phyloP scores from a whole-genome alignment of 1,140 invertebrate genomes.

The Adoxophyes honmai region DNA sequence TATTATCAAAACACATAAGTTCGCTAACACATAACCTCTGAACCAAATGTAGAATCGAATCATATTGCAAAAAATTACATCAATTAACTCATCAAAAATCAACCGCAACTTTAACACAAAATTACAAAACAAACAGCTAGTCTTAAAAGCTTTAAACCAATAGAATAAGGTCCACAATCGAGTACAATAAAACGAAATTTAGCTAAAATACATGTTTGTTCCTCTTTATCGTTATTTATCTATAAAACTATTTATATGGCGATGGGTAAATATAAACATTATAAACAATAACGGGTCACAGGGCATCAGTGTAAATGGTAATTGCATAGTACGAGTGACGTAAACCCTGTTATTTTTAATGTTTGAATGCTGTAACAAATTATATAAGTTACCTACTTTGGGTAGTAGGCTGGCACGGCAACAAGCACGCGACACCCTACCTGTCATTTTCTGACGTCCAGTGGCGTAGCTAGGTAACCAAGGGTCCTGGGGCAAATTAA shows the following conservation, averaged over 20 bases:
- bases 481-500: no score
- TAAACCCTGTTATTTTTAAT: background rate
- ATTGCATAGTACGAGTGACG: slow-evolving; percentile 1
- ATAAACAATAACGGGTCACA: slow-evolving; percentile 31
- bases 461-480: no score
- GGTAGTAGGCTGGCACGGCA: no score
- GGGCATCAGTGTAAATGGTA: slow-evolving; percentile 18
- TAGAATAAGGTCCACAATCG: slow-evolving; percentile 1
- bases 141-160: slow-evolving; percentile 12
- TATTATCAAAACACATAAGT: no score
- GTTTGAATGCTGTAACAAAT: background rate
- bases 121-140: slow-evolving; percentile 13
- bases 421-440: no score
- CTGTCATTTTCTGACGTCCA: no score
- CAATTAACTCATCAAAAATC: background rate
- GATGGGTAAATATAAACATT: slow-evolving; percentile 11
- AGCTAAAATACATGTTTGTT: background rate
- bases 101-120: background rate
- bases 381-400: no score
- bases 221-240: slow-evolving; percentile 7
- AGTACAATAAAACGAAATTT: background rate
- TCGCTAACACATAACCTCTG: no score
- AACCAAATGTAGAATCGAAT: no score
- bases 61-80: background rate
- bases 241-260: background rate